These are phyloP conservation scores for Galeruca laticollis DNA, from an alignment of 2,888 invertebrate genomes.

Conservation along the genomic window DNA sequence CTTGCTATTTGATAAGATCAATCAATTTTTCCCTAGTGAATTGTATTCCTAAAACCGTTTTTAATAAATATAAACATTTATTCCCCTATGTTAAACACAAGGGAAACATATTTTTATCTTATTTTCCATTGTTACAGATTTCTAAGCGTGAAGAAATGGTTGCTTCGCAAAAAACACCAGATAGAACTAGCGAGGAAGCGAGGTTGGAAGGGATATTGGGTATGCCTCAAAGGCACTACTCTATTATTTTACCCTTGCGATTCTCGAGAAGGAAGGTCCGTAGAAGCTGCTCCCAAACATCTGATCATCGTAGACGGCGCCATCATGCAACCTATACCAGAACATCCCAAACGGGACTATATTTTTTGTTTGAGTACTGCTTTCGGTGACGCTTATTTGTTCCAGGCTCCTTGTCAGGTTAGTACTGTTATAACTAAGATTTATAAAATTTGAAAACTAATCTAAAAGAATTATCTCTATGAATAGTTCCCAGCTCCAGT, in stretches of 20 bases:
- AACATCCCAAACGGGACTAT: conserved; percentile 97
- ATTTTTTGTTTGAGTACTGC: conserved; percentile 98
- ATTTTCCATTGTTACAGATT: conserved; percentile 83
- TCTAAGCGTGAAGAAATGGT: conserved; percentile 98
- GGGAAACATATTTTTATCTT: too few relatives aligned
- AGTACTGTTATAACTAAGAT: too few relatives aligned
- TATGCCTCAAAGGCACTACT: conserved; percentile 96
- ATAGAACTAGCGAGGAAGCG: conserved; percentile 95
- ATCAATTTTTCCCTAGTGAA: too few relatives aligned
- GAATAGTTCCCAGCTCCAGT: too few relatives aligned
- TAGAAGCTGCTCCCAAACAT: conserved; percentile 94
- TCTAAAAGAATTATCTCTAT: too few relatives aligned
- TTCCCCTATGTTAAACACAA: too few relatives aligned
- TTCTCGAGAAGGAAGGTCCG: conserved; percentile 89
- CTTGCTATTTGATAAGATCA: too few relatives aligned
- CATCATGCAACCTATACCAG: conserved; percentile 99
- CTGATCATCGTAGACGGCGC: conserved; percentile 96
- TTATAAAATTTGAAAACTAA: too few relatives aligned
- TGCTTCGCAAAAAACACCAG: conserved; percentile 95
- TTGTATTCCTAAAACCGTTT: too few relatives aligned
- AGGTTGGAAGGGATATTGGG: conserved; percentile 99
- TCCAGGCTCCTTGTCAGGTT: conserved; percentile 91
- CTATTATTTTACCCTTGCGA: conserved; percentile 96
- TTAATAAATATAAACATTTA: too few relatives aligned
- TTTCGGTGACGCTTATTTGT: conserved; percentile 97